Evolutionary conservation across 2,797 vertebrate genomes (phyloP), one percentile per base, ranked within the genome.

Genomic region (Tamandua tetradactyla): DNA sequence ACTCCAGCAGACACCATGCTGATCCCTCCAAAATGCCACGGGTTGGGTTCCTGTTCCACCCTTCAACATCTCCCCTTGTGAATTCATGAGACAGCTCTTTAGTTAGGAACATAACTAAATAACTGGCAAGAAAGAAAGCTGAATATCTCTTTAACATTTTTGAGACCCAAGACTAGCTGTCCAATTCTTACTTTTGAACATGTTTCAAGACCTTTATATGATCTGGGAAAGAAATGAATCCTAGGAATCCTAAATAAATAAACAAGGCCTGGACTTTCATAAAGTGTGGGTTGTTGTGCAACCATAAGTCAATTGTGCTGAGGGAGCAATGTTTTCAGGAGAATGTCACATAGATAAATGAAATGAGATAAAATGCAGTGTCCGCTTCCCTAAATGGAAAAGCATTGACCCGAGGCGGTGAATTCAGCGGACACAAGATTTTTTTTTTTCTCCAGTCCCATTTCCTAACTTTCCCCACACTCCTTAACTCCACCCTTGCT

Each of bases 231-330:
- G 72, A 81, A 66, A 57, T 57, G 61, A 75, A 62, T 44, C 55
- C 42, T 84, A 83, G 37, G 74, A 79, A 62, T 82, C 52, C 32
- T 52, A 69, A 94, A 44, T 76, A 88, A 94, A 83, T 82, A 57
- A 72, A 44, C n/a, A 44, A 87, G 18, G 0, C 17, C 66, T 47
- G 78, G 27, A 69, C n/a, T 37, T 79, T 80, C 32, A n/a, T 49
- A 59, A 68, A 87, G 55, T 27, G 5, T 66, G 20, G 61, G 55
- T 22, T 64, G 3, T 57, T 68, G 25, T 18, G 62, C 57, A 81
- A n/a, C 76, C 57, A 42, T 68, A 40, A 79, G 83, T 78, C 44
- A 75, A 55, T 81, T 32, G 69, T 47, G 7, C 80, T 47, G 13
- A 49, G 80, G 55, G 23, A 80, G 18, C 15, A 37, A 44, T 15